Evolutionary conservation across 2,113 vertebrate genomes (phyloP).

Genomic region (Synchiropus splendidus): DNA sequence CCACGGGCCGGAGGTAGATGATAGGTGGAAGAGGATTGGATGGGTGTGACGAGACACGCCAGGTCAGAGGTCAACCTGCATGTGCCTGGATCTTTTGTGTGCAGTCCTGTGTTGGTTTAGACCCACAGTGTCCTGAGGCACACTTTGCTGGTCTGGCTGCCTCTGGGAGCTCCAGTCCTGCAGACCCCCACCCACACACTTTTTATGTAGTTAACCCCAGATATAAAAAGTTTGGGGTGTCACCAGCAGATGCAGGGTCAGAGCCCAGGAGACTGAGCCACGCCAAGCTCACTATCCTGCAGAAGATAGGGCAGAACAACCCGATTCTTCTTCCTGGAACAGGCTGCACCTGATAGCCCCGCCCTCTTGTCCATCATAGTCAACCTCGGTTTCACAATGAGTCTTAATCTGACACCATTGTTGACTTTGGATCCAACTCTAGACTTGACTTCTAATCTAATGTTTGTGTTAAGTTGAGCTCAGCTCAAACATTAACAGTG

Average conservation of each 20-base stretch:
- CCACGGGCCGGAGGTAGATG: conserved; percentile 21
- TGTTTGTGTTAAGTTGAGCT: too few species aligned
- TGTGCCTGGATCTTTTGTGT: conserved; percentile 41
- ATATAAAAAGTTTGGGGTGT: conserved; percentile 13
- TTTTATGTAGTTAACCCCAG: conserved; percentile 24
- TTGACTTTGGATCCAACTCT: too few species aligned
- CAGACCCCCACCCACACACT: conserved; percentile 13
- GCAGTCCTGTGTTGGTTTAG: conserved; percentile 11
- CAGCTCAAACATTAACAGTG: too few species aligned
- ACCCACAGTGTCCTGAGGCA: conserved; percentile 7
- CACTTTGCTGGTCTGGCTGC: conserved; percentile 7
- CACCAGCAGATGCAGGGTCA: conserved; percentile 37
- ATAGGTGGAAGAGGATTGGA: conserved; percentile 29
- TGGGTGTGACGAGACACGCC: conserved; percentile 51
- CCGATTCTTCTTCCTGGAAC: too few species aligned
- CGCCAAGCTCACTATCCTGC: conserved; percentile 1
- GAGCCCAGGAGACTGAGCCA: conserved; percentile 27
- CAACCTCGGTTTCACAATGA: too few species aligned
- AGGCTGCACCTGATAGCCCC: too few species aligned
- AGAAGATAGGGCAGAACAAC: too few species aligned
- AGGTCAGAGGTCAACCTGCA: conserved; percentile 50
- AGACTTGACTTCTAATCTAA: too few species aligned
- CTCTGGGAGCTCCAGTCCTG: conserved; percentile 12
- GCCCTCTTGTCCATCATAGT: too few species aligned
- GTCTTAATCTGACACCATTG: too few species aligned